A percentile compares a stretch with the other conserved stretches of the same genome.
phyloP scores from a whole-genome alignment of 2,888 invertebrate species.

The Drosophila vallismaia region DNA sequence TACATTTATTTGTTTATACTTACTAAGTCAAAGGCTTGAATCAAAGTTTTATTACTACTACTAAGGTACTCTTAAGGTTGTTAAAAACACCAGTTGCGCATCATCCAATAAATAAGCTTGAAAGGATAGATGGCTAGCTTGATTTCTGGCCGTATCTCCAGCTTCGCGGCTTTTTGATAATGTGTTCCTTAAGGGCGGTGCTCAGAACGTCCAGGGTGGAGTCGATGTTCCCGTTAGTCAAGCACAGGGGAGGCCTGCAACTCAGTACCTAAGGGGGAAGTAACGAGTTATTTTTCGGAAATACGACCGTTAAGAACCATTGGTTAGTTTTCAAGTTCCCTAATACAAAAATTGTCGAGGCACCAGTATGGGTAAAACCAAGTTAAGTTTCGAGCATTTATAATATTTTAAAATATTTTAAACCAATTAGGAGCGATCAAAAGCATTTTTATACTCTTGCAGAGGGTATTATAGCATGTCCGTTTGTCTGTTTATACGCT shows the following conservation, averaged over 20 bases:
- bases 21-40: conserved; percentile 40
- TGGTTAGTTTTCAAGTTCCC: too few species aligned
- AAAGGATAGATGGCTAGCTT: conserved; percentile 1
- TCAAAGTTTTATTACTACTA: not conserved
- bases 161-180: conserved; percentile 75
- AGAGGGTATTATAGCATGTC: too few species aligned
- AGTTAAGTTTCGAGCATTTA: too few species aligned
- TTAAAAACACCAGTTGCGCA: not conserved
- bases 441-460: too few species aligned
- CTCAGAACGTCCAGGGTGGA: conserved; percentile 87
- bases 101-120: conserved; percentile 17
- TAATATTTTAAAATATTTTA: too few species aligned
- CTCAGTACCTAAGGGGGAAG: conserved; percentile 88
- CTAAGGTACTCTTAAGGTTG: not conserved
- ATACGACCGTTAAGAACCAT: too few species aligned
- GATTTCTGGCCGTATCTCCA: conserved; percentile 65
- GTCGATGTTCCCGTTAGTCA: conserved; percentile 93
- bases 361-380: too few species aligned
- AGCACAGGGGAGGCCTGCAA: conserved; percentile 97
- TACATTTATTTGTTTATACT: not conserved
- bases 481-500: too few species aligned
- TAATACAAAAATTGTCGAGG: too few species aligned
- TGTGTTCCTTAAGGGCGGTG: conserved; percentile 68
- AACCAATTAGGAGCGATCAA: too few species aligned
- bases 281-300: too few species aligned